Percentiles rank a stretch among this genome's conserved stretches.
phyloP scores from a whole-genome alignment of 2,797 vertebrate species.

The Knipowitschia caucasica region DNA sequence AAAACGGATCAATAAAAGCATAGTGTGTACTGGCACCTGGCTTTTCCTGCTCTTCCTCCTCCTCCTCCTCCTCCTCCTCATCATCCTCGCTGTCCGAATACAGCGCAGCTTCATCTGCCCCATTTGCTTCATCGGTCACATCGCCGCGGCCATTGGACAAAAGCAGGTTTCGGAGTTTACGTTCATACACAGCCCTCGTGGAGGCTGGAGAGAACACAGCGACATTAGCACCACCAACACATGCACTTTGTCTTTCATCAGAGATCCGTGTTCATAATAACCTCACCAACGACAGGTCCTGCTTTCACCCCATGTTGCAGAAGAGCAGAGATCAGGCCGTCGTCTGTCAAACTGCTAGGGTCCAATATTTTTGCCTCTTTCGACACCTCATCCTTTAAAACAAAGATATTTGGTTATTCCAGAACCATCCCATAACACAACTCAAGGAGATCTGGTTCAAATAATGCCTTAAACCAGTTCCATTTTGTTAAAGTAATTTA shows the following conservation, averaged over 20 bases:
- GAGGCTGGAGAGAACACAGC: slow-evolving; percentile 71
- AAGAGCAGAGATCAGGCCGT: slow-evolving; percentile 72
- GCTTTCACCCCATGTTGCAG: slow-evolving; percentile 71
- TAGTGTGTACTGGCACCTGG: slow-evolving; percentile 41
- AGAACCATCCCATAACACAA: too few relatives aligned
- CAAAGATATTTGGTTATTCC: too few relatives aligned
- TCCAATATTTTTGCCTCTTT: slow-evolving; percentile 53
- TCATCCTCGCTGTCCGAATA: slow-evolving; percentile 75
- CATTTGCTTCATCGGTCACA: slow-evolving; percentile 44
- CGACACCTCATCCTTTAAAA: slow-evolving; percentile 26
- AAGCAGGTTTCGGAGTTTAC: slow-evolving; percentile 74
- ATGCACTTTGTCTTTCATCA: neutral
- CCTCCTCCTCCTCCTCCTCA: slow-evolving; percentile 60
- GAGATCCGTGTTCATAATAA: neutral
- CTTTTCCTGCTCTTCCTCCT: slow-evolving; percentile 42
- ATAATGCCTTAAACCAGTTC: too few relatives aligned
- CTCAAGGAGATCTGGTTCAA: too few relatives aligned
- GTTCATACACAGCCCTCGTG: slow-evolving; percentile 82
- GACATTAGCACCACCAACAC: too few relatives aligned
- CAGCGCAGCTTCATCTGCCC: slow-evolving; percentile 29
- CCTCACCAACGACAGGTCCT: slow-evolving; percentile 83
- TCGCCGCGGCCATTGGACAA: slow-evolving; percentile 19
- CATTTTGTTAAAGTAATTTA: too few relatives aligned
- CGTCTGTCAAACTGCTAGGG: slow-evolving; percentile 69
- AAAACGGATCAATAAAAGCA: neutral